Evolutionary conservation across 2,113 vertebrate species (phyloP).

Genomic region (Ictalurus punctatus): DNA sequence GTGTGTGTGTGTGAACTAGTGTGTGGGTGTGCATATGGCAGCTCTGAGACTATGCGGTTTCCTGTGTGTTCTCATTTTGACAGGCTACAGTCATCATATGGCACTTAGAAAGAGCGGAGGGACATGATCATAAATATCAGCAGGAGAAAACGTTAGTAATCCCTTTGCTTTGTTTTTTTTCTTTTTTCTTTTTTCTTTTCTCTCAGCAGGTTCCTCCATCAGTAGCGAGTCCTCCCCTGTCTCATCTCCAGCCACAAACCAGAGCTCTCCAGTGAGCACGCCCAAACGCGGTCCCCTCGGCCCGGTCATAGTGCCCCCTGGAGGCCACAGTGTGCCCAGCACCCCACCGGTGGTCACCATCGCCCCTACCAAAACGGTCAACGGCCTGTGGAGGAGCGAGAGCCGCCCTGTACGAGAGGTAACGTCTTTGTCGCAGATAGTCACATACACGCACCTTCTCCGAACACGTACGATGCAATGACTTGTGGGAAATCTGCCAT

Average conservation of each 20-base stretch:
- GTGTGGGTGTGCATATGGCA: constrained; percentile 32
- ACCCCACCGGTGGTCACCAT: constrained; percentile 98
- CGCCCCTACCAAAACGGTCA: constrained; percentile 96
- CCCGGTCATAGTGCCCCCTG: constrained; percentile 87
- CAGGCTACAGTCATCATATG: constrained; percentile 11
- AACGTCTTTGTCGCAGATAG: constrained; percentile 27
- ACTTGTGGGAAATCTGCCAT: neutral
- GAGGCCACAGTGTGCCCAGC: constrained; percentile 92
- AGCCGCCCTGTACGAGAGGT: constrained; percentile 82
- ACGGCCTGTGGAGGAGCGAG: constrained; percentile 94
- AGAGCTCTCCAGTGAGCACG: constrained; percentile 95
- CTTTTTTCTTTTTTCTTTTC: neutral
- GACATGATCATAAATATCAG: constrained; percentile 16
- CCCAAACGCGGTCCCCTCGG: constrained; percentile 95
- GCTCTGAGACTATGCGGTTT: constrained; percentile 37
- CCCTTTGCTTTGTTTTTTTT: neutral
- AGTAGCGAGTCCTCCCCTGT: constrained; percentile 97
- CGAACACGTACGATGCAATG: neutral
- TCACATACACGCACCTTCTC: neutral
- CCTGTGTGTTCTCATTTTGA: constrained; percentile 38
- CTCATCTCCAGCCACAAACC: constrained; percentile 96
- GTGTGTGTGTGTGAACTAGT: constrained; percentile 2
- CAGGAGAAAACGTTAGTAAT: constrained; percentile 12
- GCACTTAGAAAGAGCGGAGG: neutral
- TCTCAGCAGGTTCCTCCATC: constrained; percentile 87